Percentiles rank a stretch among this genome's conserved stretches.
Conservation (phyloP, 2,888 invertebrate genomes). For the Meganola albula region DNA sequence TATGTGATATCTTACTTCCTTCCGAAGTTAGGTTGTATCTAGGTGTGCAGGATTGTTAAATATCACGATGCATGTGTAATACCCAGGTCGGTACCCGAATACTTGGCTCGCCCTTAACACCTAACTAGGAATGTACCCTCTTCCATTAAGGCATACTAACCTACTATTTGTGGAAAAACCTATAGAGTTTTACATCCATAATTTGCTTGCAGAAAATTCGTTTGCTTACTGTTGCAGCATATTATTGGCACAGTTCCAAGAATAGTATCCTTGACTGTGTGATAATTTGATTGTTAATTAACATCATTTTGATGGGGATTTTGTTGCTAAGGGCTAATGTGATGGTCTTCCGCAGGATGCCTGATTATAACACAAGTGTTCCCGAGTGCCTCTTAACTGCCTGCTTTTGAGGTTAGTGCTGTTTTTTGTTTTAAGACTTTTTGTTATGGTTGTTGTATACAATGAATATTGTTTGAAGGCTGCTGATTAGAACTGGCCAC, state of each 20-base stretch:
- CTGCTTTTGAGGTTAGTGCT: slow-evolving; percentile 73
- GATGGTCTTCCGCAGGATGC: slow-evolving; percentile 68
- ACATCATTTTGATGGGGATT: slow-evolving; percentile 34
- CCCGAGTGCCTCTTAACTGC: slow-evolving; percentile 70
- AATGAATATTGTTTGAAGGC: too few species aligned
- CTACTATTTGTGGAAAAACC: slow-evolving; percentile 33
- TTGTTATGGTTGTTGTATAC: too few species aligned
- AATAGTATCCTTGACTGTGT: slow-evolving; percentile 68
- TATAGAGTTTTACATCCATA: too few species aligned
- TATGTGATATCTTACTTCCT: slow-evolving; percentile 33
- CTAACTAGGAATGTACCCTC: slow-evolving; percentile 17
- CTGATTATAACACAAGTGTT: slow-evolving; percentile 69
- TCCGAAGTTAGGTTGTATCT: slow-evolving; percentile 20
- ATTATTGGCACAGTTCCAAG: slow-evolving; percentile 64
- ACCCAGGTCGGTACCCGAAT: slow-evolving; percentile 19
- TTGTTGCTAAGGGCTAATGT: slow-evolving; percentile 43
- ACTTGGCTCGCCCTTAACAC: slow-evolving; percentile 30
- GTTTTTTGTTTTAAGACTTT: slow-evolving; percentile 31
- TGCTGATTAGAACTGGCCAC: too few species aligned
- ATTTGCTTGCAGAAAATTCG: too few species aligned
- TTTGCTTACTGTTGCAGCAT: slow-evolving; percentile 54
- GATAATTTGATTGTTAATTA: slow-evolving; percentile 42
- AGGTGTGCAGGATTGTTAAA: slow-evolving; percentile 25
- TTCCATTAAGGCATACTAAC: slow-evolving; percentile 41
- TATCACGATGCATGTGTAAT: slow-evolving; percentile 38